phyloP scores from a whole-genome alignment of 64 coral and sea anemone species.

The Montipora cactus region DNA sequence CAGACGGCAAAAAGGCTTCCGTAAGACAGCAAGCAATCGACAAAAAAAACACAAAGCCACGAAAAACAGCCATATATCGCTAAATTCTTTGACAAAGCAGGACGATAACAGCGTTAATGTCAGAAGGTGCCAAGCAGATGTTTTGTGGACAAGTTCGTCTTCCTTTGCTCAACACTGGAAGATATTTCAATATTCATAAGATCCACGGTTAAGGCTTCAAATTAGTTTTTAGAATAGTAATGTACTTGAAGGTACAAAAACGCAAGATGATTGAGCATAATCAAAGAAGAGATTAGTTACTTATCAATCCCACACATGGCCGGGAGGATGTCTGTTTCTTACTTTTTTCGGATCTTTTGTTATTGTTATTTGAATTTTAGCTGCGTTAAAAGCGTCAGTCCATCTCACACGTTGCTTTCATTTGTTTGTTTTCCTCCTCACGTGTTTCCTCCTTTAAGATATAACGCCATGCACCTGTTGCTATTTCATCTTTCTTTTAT shows the following conservation, averaged over 20 bases:
- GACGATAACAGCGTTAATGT: background rate
- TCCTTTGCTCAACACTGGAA: background rate
- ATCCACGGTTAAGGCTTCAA: background rate
- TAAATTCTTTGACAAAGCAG: background rate
- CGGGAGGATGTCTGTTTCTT: no score
- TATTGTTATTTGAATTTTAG: no score
- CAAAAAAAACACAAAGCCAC: constrained; percentile 35
- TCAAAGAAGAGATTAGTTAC: no score
- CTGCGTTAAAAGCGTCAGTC: no score
- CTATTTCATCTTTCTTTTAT: no score
- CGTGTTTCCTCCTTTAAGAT: no score
- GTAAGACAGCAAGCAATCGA: background rate
- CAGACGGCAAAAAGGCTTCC: constrained; percentile 66
- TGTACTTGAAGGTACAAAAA: background rate
- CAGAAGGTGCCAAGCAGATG: background rate
- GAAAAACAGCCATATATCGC: constrained; percentile 34
- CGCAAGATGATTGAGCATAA: no score
- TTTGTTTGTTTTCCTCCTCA: no score
- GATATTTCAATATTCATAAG: constrained; percentile 33
- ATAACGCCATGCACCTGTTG: no score
- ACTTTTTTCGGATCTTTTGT: no score
- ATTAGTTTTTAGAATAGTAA: constrained; percentile 15
- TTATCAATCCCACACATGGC: no score
- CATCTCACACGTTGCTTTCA: no score
- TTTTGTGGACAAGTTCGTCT: background rate